Conservation (phyloP, 2,888 invertebrate species). For the Hemicrepidius hirtus region DNA sequence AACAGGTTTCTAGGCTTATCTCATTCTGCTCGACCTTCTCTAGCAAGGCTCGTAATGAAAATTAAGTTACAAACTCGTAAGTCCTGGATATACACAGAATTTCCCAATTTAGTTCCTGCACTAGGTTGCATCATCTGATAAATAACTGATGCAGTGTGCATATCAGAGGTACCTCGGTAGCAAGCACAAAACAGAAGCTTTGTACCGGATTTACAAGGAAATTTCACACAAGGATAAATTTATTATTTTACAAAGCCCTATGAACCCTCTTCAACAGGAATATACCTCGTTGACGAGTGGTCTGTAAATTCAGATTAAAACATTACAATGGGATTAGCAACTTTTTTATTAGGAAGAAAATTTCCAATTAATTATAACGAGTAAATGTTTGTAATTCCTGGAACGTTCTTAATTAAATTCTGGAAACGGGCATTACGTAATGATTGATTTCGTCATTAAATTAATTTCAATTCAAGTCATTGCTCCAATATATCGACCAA, state of each 20-base stretch:
- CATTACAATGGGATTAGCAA: background rate
- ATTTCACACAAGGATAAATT: conserved; percentile 18
- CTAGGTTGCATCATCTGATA: background rate
- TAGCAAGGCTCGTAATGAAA: no score
- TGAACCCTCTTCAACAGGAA: conserved; percentile 1
- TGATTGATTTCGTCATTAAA: conserved; percentile 15
- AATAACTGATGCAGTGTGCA: conserved; percentile 2
- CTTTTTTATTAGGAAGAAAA: background rate
- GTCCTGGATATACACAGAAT: background rate
- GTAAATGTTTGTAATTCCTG: conserved; percentile 11
- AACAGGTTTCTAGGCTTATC: no score
- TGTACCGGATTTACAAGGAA: conserved; percentile 5
- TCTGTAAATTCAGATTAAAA: background rate
- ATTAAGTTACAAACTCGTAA: background rate
- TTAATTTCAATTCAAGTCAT: conserved; percentile 12
- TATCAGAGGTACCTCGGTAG: background rate
- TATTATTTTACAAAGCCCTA: conserved; percentile 26
- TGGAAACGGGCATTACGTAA: background rate
- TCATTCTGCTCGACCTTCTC: no score
- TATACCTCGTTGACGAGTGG: background rate
- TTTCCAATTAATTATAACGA: no score
- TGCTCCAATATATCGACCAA: conserved; percentile 8
- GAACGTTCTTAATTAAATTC: background rate
- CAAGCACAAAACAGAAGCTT: background rate
- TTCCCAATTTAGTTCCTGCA: background rate